phyloP scores from a whole-genome alignment of 2,113 vertebrate genomes.

The Antechinus stuartii region DNA sequence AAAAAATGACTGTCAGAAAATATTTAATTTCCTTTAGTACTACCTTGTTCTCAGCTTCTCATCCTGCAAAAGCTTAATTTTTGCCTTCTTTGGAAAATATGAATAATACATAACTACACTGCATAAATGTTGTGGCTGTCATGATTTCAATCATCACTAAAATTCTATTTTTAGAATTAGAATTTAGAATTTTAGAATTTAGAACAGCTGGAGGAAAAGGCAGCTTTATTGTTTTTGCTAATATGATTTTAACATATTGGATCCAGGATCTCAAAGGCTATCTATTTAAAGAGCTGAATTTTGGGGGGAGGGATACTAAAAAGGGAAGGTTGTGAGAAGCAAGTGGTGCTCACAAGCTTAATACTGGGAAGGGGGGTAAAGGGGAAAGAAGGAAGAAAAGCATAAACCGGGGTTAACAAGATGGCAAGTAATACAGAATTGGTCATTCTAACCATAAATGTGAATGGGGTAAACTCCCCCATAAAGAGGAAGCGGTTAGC shows the following conservation, averaged over 20 bases:
- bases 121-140: slow-evolving; percentile 21
- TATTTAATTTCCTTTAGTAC: not conserved
- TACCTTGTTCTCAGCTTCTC: not conserved
- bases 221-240: not conserved
- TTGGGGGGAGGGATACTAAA: too few relatives aligned
- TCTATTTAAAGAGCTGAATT: not conserved
- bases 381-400: too few relatives aligned
- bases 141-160: not conserved
- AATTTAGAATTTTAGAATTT: too few relatives aligned
- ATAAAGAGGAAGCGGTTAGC: too few relatives aligned
- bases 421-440: too few relatives aligned
- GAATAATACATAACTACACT: not conserved
- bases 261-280: not conserved
- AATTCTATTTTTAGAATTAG: slow-evolving; percentile 6
- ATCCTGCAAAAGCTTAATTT: slow-evolving; percentile 3
- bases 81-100: slow-evolving; percentile 21
- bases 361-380: too few relatives aligned
- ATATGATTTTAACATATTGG: not conserved
- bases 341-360: too few relatives aligned
- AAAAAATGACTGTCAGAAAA: slow-evolving; percentile 8
- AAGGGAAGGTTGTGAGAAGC: too few relatives aligned
- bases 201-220: not conserved
- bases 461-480: too few relatives aligned
- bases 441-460: too few relatives aligned
- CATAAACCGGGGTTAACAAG: too few relatives aligned